Evolutionary conservation across 2,888 invertebrate species (phyloP).

Genomic region (Philaethria dido): DNA sequence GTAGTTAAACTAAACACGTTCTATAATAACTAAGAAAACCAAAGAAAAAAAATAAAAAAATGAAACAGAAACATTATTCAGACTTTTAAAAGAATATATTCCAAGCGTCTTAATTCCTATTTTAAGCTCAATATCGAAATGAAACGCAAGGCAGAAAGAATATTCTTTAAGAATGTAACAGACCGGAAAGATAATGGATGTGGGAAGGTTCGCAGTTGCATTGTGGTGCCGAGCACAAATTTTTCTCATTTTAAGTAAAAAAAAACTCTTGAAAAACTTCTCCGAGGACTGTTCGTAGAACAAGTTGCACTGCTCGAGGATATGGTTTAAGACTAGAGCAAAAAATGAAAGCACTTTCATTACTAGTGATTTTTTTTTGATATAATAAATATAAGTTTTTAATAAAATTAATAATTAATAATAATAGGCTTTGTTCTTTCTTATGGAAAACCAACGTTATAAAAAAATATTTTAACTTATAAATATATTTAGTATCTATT

Average conservation of each 20-base stretch:
- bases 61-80: neutral
- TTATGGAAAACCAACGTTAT: too few relatives aligned
- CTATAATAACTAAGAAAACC: too few relatives aligned
- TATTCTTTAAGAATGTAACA: slow-evolving; percentile 44
- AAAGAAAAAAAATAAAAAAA: too few relatives aligned
- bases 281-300: slow-evolving; percentile 29
- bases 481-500: too few relatives aligned
- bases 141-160: slow-evolving; percentile 26
- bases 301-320: slow-evolving; percentile 34
- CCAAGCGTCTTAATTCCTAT: slow-evolving; percentile 5
- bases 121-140: slow-evolving; percentile 19
- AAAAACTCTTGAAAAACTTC: slow-evolving; percentile 44
- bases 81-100: neutral
- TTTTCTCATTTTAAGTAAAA: slow-evolving; percentile 45
- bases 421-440: too few relatives aligned
- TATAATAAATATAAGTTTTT: neutral
- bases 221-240: slow-evolving; percentile 38
- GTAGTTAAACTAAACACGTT: too few relatives aligned
- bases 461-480: too few relatives aligned
- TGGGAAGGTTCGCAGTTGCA: slow-evolving; percentile 47
- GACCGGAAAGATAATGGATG: slow-evolving; percentile 49
- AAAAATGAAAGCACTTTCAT: slow-evolving; percentile 21
- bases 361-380: neutral
- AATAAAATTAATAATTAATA: neutral
- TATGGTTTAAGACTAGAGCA: slow-evolving; percentile 25